Conservation (phyloP, 64 coral and sea anemone genomes). For the Pocillopora damicornis region DNA sequence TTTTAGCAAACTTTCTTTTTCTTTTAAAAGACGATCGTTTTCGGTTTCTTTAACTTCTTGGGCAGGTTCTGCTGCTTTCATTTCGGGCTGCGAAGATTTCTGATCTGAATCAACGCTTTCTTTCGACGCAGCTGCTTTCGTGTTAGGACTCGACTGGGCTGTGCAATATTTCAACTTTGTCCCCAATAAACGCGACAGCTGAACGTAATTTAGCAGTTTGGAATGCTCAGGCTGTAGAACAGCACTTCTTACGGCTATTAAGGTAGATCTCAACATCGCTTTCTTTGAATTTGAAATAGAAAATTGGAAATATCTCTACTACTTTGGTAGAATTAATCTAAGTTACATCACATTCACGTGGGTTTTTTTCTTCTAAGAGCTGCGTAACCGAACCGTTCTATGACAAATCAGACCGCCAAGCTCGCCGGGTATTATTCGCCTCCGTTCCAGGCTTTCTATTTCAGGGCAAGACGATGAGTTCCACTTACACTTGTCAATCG, state of each 20-base stretch:
- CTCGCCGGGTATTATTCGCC: neutral
- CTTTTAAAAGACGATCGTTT: conserved; percentile 46
- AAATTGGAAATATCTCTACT: neutral
- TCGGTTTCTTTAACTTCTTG: conserved; percentile 52
- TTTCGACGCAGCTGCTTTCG: conserved; percentile 3
- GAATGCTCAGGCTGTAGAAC: conserved; percentile 27
- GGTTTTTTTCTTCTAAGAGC: neutral
- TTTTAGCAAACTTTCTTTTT: conserved; percentile 70
- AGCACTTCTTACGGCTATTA: conserved; percentile 23
- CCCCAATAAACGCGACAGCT: conserved; percentile 15
- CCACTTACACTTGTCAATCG: too few relatives aligned
- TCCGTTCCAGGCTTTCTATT: neutral
- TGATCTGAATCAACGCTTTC: neutral
- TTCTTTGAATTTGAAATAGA: neutral
- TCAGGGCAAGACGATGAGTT: neutral
- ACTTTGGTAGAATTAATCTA: neutral
- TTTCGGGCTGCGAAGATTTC: conserved; percentile 13
- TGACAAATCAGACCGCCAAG: neutral
- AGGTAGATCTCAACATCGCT: conserved; percentile 50
- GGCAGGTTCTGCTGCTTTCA: conserved; percentile 34
- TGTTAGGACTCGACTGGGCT: conserved; percentile 6
- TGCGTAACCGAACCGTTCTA: conserved; percentile 1
- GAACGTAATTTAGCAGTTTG: conserved; percentile 19
- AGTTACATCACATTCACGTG: conserved; percentile 43
- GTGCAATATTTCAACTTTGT: conserved; percentile 28